Conservation (phyloP, 1,140 invertebrate genomes). For the Metaphire vulgaris region DNA sequence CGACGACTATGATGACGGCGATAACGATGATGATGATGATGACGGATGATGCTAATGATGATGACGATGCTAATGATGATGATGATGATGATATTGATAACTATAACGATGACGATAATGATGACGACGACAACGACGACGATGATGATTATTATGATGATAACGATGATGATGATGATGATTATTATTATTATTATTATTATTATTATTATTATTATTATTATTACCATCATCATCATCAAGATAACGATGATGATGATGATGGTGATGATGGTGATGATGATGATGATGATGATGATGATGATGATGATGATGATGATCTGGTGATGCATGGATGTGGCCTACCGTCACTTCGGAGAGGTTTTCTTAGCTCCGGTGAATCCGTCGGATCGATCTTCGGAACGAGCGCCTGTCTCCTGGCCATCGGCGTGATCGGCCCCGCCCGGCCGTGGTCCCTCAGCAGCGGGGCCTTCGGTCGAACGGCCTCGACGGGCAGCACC, state of each 20-base stretch:
- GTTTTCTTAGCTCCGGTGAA: background rate
- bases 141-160: no score
- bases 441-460: constrained; percentile 2
- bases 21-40: no score
- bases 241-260: constrained; percentile 10
- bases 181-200: no score
- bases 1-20: no score
- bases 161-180: no score
- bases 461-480: constrained; percentile 21
- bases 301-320: background rate
- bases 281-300: constrained; percentile 12
- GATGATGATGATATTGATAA: constrained; percentile 19
- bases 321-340: background rate
- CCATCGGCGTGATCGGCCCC: background rate
- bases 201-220: constrained; percentile 25
- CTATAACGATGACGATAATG: no score
- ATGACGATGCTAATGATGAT: background rate
- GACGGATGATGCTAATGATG: no score
- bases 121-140: no score
- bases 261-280: constrained; percentile 9
- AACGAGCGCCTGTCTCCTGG: background rate
- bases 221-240: constrained; percentile 17
- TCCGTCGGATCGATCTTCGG: background rate
- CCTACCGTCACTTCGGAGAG: background rate
- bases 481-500: constrained; percentile 78